Percentiles rank a stretch among this genome's conserved stretches.
Evolutionary conservation across 2,797 vertebrate genomes (phyloP).

Genomic region (Clarias laeviceps): DNA sequence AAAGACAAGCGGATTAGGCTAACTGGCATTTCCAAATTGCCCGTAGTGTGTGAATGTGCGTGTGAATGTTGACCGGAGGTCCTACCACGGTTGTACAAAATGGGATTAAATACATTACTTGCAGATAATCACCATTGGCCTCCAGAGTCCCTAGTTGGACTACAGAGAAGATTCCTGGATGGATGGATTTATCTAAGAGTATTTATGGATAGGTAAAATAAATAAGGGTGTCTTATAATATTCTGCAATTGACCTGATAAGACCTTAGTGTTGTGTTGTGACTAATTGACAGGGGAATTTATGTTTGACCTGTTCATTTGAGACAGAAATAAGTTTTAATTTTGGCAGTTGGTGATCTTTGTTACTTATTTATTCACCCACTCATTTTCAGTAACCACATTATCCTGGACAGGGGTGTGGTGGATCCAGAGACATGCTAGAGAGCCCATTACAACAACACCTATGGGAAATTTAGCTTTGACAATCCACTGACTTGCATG

Average conservation of each 20-base stretch:
- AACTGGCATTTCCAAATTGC: too few species aligned
- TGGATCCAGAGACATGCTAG: not conserved
- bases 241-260: not conserved
- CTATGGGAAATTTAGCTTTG: not conserved
- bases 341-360: not conserved
- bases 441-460: not conserved
- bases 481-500: not conserved
- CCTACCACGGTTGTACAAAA: too few species aligned
- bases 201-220: slow-evolving; percentile 18
- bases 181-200: not conserved
- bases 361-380: not conserved
- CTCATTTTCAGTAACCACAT: not conserved
- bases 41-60: too few species aligned
- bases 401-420: not conserved
- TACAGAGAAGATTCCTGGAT: too few species aligned
- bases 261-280: not conserved
- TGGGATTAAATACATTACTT: too few species aligned
- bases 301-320: slow-evolving; percentile 1
- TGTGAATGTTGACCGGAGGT: too few species aligned
- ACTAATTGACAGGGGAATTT: not conserved
- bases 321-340: not conserved
- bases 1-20: too few species aligned
- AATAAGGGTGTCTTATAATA: not conserved
- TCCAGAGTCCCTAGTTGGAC: too few species aligned
- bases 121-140: too few species aligned